Percentiles rank a stretch among this genome's conserved stretches.
Conservation (phyloP, 2,797 vertebrate species). For the Schizothorax lantsangensis region DNA sequence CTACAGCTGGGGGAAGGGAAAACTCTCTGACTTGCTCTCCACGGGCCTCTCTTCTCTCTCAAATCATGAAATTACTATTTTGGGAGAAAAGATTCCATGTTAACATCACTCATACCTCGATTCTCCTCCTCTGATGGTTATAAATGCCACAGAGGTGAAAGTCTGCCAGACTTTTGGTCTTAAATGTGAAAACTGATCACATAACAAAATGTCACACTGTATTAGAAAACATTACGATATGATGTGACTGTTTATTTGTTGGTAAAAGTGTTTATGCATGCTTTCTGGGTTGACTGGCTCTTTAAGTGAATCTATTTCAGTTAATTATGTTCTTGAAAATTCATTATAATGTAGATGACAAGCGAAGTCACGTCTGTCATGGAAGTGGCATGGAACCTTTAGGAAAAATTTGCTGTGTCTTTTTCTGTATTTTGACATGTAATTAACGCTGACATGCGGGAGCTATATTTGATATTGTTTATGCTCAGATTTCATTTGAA, state of each 20-base stretch:
- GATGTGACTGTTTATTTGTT: slow-evolving; percentile 3
- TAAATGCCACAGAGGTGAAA: slow-evolving; percentile 5
- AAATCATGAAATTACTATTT: slow-evolving; percentile 49
- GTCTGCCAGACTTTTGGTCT: slow-evolving; percentile 6
- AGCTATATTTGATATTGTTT: slow-evolving; percentile 18
- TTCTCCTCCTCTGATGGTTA: not conserved
- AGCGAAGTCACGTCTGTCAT: not conserved
- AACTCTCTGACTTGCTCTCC: slow-evolving; percentile 57
- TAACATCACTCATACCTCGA: slow-evolving; percentile 24
- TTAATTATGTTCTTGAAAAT: not conserved
- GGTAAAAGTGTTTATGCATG: slow-evolving; percentile 2
- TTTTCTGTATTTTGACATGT: slow-evolving; percentile 1
- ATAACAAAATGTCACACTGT: slow-evolving; percentile 1
- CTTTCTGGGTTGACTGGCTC: not conserved
- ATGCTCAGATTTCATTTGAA: slow-evolving; percentile 16
- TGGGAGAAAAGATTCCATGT: slow-evolving; percentile 42
- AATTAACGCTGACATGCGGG: not conserved
- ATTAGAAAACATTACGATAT: not conserved
- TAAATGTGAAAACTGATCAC: slow-evolving; percentile 19
- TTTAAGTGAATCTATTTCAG: not conserved
- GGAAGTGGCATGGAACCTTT: not conserved
- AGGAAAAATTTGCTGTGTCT: not conserved
- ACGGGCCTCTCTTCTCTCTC: slow-evolving; percentile 48
- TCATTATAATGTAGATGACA: not conserved
- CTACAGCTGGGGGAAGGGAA: slow-evolving; percentile 66